A percentile compares a stretch with the other conserved stretches of the same genome.
Evolutionary conservation across 2,888 invertebrate genomes (phyloP).

Genomic region (Pelosia muscerda): DNA sequence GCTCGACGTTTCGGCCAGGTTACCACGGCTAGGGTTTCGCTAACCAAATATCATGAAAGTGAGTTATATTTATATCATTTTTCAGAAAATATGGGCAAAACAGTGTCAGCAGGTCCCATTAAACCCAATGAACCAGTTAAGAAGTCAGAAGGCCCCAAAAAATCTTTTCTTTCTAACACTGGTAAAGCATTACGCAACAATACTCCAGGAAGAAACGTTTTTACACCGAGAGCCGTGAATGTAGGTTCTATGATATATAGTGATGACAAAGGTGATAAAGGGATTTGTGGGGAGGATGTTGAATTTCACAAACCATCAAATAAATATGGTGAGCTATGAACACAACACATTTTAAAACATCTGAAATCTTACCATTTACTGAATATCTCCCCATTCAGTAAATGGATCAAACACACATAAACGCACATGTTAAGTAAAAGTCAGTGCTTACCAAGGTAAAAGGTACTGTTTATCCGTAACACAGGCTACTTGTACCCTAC

Average conservation of each 20-base stretch:
- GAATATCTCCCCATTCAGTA: too few species aligned
- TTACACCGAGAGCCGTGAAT: constrained; percentile 71
- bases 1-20: too few species aligned
- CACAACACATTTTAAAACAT: background rate
- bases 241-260: constrained; percentile 74
- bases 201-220: constrained; percentile 71
- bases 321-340: constrained; percentile 64
- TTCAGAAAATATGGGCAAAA: constrained; percentile 79
- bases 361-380: too few species aligned
- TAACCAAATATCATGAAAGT: too few species aligned
- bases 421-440: too few species aligned
- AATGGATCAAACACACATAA: too few species aligned
- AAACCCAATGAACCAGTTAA: constrained; percentile 77
- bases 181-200: constrained; percentile 73
- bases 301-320: constrained; percentile 73
- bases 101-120: constrained; percentile 64
- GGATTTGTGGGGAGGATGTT: constrained; percentile 64
- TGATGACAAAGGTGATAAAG: constrained; percentile 61
- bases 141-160: constrained; percentile 69
- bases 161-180: constrained; percentile 75
- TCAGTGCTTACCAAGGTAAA: too few species aligned
- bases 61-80: constrained; percentile 23
- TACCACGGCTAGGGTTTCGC: too few species aligned
- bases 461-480: too few species aligned
- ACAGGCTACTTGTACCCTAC: too few species aligned